Conservation (phyloP, 2,797 vertebrate genomes). For the Pseudopleuronectes americanus region DNA sequence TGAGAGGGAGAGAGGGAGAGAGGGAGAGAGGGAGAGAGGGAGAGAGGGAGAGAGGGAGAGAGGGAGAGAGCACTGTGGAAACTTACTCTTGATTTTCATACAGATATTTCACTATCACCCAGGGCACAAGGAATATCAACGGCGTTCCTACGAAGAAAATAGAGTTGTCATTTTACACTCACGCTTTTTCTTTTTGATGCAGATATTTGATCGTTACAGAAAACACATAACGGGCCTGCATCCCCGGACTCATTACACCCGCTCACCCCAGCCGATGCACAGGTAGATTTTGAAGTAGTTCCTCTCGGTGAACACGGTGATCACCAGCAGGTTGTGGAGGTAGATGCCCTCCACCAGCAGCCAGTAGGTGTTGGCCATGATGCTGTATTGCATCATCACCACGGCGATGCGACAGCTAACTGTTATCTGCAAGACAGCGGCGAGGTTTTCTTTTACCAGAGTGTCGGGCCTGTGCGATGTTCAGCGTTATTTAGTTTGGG, state of each 20-base stretch:
- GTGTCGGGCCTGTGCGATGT: not conserved
- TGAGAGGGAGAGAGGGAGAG: not conserved
- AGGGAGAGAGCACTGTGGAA: not conserved
- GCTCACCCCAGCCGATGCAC: constrained; percentile 96
- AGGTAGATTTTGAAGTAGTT: constrained; percentile 93
- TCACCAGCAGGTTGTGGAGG: constrained; percentile 92
- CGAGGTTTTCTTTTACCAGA: not conserved
- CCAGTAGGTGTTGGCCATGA: constrained; percentile 97
- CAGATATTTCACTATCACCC: constrained; percentile 89
- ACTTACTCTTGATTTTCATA: constrained; percentile 96
- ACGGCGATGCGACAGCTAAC: constrained; percentile 89
- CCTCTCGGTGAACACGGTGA: constrained; percentile 88
- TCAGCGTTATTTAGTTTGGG: not conserved
- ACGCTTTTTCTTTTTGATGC: not conserved
- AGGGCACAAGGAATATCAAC: constrained; percentile 91
- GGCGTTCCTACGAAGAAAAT: constrained; percentile 87
- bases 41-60: not conserved
- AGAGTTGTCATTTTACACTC: constrained; percentile 13
- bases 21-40: not conserved
- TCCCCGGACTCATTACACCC: not conserved
- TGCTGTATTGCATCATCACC: constrained; percentile 95
- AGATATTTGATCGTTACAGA: not conserved
- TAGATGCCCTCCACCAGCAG: constrained; percentile 96
- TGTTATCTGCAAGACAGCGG: constrained; percentile 79
- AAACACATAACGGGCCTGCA: not conserved